Base-by-base conservation (phyloP, 1,140 invertebrate genomes). In the Camponotus vicinus region DNA sequence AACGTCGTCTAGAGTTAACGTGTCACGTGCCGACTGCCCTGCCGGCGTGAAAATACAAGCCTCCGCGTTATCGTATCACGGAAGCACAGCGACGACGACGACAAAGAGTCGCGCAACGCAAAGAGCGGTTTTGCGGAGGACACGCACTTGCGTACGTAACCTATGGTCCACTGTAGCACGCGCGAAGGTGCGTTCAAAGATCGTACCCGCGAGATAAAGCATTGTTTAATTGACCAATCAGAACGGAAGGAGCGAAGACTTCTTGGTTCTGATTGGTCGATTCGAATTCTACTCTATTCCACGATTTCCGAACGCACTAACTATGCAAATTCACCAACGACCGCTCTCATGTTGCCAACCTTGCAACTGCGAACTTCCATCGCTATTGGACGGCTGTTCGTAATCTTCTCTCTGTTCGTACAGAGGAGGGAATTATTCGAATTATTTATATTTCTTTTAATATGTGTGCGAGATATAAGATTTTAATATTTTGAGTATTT, bases 1-100 rank as follows among this genome's bases (percentile, higher is more conserved):
- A 15, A n/a, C 49, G 34, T 63, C 55, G 1, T 9, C n/a, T 18
- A 27, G 27, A 89, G 42, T 69, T n/a, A 79, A 55, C 66, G 75
- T 89, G 80, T 64, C 86, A 90, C 89, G 64, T 85, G 88, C 52
- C 67, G 70, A 59, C 63, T 2, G 42, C 49, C 69, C 59, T 42
- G 80, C 73, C 40, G 15, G 42, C 88, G 86, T 27, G 27, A 27
- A 85, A 85, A 76, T 70, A 69, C 40, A 52, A 79, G 40, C 55
- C 69, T 52, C 69, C 85, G 78, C 59, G 49, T 52, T 66, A 49
- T 52, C 87, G 37, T 52, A 59, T 32, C 37, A 71, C 63, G 76
- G 75, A 63, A 80, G 57, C 55, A 71, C 63, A 55, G 75, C 57
- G 45, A 49, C 21, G 45, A 45, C 71, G 67, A 32, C 57, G 57